Evolutionary conservation across 2,113 vertebrate species (phyloP), one percentile per base, ranked within the genome.

Genomic region (Dryoscopus gambensis): DNA sequence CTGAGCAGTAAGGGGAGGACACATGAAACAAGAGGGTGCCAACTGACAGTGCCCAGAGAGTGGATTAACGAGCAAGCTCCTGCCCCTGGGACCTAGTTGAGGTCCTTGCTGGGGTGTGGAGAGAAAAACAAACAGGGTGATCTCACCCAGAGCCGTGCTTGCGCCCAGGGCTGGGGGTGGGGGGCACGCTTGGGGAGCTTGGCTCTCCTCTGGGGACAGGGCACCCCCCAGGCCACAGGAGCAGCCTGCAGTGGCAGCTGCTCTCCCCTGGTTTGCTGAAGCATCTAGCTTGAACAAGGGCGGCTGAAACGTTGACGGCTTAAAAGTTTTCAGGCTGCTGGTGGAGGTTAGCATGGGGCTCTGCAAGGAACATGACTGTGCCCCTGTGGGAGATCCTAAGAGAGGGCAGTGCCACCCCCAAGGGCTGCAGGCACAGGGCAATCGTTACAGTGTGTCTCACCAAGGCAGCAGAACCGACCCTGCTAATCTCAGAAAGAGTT

Each of bases 101-200:
- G 63, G 80, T 84, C 67, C 56, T 90, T 39, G 20, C 46, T 28
- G 56, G 65, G 60, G 73, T 90, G 23, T n/a, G 7, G 55, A 50
- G 63, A 94, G 77, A 49, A 80, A 96, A 96, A 95, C 89, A 89
- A 85, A 35, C n/a, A 2, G 1, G 7, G 62, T 87, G 87, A 96
- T 92, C 92, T 93, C 93, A 93, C 33, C 52, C 30, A 14, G 56
- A 44, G 52, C 47, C 15, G 42, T 69, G 55, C 40, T 77, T 27
- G 55, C 4, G 21, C 73, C 24, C 3, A 7, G 56, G 59, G 53
- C 55, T 44, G 42, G 30, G 55, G 35, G 23, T 1, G 3, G 57
- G 64, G 37, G 31, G 5, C 22, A 39, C 1, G 10, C 8, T 0
- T 2, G 35, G 60, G 80, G n/a, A 88, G 10, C n/a, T 25, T 44